Evolutionary conservation across 1,140 invertebrate genomes (phyloP), one percentile per base, ranked within the genome.

Genomic region (Philotrypesis tridentata): DNA sequence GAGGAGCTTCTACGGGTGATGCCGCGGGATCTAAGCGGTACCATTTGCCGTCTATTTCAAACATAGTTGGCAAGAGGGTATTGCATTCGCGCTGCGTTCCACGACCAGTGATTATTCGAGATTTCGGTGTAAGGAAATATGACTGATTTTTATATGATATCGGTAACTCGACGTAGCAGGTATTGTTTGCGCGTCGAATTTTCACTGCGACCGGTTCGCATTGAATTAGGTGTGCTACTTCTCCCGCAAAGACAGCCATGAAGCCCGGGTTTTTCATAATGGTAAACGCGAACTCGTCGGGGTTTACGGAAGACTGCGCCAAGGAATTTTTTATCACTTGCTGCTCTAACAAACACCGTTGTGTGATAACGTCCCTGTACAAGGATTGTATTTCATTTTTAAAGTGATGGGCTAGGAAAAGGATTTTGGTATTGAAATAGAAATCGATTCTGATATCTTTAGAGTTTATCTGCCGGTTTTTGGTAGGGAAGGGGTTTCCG

Each of bases 221-320:
- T 84, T 85, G 83, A 1, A 84, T 55, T 25, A 88, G 33, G 29
- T 87, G 83, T 2, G 85, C 79, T 4, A 85, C 83, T 79, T 88
- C 87, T n/a, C 86, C 85, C 0, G 85, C 68, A 0, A 82, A 29
- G 0, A 84, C 40, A 0, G 86, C 87, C 75, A 85, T 85, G 29
- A 86, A 86, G 0, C 85, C 87, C 1, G 80, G 79, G 40, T 55
- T 77, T 75, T 85, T 85, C 85, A 87, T 86, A 5, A 86, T 27
- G 0, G 60, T 77, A 12, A 73, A 85, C 0, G 86, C 85, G 55
- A 88, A 87, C 63, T 86, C 82, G 23, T 85, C 85, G 0, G 86
- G 86, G 17, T 80, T 71, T 7, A 72, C 14, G 1, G 73, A 25
- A 5, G 86, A 82, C 17, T 82, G 21, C 0, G 48, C 29, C 12